Evolutionary conservation across 2,888 invertebrate genomes (phyloP), one percentile per base, ranked within the genome.

Genomic region (Epistrophella euchroma): DNA sequence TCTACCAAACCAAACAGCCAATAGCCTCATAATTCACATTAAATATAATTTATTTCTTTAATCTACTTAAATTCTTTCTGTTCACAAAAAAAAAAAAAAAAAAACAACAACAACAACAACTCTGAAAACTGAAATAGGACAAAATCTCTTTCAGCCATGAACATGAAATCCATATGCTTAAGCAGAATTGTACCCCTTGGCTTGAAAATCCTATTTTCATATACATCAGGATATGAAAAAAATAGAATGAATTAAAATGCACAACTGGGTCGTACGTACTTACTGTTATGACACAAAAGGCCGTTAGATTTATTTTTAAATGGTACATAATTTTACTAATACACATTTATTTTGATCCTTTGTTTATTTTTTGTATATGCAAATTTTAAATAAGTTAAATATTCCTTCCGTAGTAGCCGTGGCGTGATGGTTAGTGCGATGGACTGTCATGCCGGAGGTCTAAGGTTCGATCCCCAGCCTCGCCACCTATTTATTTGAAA

Each of bases 41-140:
- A 77, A 82, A 82, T 66, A 77, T 66, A 77, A 82, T 73, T 58
- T 77, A 77, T 77, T 68, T 60, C 60, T 72, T 77, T 77, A 58
- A 72, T 77, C 66, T 66, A 17, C 56, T 66, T 71, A 72, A 79
- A 66, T 66, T 78, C 62, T 50, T 40, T 22, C 32, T 37, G 22
- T 52, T n/a, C 25, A 22, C 19, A 4, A 37, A 4, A 11, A 13
- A 13, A 11, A 11, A 47, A 35, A 64, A 37, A 73, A 37, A 52
- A 60, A 50, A 22, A 28, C n/a, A n/a, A n/a, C n/a, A n/a, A n/a
- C n/a, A n/a, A n/a, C n/a, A n/a, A 32, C n/a, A 17, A 17, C 6
- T 45, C n/a, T 45, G 45, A 28, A 64, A 43, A 58, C 58, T 68
- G 37, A 35, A 68, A 50, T 50, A 68, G 43, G 66, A 50, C 19